Base-by-base conservation (phyloP, 1,140 invertebrate species). In the Ditylenchus dipsaci region DNA sequence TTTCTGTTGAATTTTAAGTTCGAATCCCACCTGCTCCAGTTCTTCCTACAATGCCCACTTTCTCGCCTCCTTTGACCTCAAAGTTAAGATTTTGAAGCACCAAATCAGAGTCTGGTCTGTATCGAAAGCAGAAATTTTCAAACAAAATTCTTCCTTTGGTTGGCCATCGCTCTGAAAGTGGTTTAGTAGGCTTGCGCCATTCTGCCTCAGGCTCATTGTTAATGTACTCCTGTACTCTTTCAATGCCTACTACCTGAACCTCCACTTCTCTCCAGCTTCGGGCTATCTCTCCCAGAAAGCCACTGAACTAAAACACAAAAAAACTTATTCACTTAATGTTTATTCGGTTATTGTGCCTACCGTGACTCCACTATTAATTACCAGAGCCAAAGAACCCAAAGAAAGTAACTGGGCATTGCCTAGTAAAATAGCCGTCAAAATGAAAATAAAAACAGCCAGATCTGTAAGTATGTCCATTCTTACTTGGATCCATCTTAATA, bases 241-340 rank as follows among this genome's bases (percentile, higher is more conserved):
- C 95, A 1, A 97, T 93, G 17, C 93, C 91, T 0, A 97, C 94
- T 72, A 97, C 96, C 81, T 97, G 58, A 11, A 75, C 71, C 56
- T 73, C 71, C 21, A 45, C 47, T 33, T 63, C 62, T 30, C 71
- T 72, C 49, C 49, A 75, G 11, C 62, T 43, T 13, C 60, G 47
- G 86, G 97, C 95, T 30, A 97, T 89, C 78, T 97, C 93, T 7
- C 91, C 92, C 0, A 91, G 92, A 92, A 96, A 95, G 69, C 93
- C 93, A 69, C 96, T 85, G 92, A 92, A 95, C 84, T 95, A 8
- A 29, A 69, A 69, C 21, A n/a, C n/a, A n/a, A n/a, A n/a, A n/a
- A n/a, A n/a, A n/a, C n/a, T n/a, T n/a, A n/a, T n/a, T n/a, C n/a
- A n/a, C n/a, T n/a, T 57, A 29, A 11, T 26, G 3, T 57, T 57